A percentile compares a stretch with the other conserved stretches of the same genome.
Conservation (phyloP, 2,888 invertebrate species). For the Ophion ellenae region DNA sequence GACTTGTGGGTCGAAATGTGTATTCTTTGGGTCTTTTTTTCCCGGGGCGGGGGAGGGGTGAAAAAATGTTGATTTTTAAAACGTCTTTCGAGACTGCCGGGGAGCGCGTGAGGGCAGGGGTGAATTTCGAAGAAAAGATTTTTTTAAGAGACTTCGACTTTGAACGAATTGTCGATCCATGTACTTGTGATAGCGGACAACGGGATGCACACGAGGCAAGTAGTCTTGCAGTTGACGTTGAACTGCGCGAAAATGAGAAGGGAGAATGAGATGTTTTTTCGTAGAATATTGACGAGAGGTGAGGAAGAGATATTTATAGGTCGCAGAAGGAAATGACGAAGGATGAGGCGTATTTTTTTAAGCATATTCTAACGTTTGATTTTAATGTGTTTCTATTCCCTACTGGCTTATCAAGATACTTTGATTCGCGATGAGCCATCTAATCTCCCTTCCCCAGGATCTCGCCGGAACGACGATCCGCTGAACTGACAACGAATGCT, state of each 20-base stretch:
- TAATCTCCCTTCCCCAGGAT: conserved; percentile 46
- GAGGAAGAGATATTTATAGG: conserved; percentile 3
- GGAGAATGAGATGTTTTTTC: neutral
- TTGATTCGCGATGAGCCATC: conserved; percentile 18
- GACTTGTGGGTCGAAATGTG: conserved; percentile 55
- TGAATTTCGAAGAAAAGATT: conserved; percentile 15
- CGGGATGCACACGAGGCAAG: conserved; percentile 57
- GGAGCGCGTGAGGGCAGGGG: neutral
- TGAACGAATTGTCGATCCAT: conserved; percentile 43
- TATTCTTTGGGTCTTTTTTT: conserved; percentile 27
- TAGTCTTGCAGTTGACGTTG: conserved; percentile 40
- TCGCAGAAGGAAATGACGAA: neutral
- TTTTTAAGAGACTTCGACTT: conserved; percentile 6
- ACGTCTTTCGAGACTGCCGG: neutral
- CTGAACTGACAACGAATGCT: conserved; percentile 52
- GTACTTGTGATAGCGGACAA: conserved; percentile 55
- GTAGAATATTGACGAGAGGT: conserved; percentile 8
- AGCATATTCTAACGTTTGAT: neutral
- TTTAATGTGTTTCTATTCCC: neutral
- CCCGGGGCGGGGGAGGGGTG: neutral
- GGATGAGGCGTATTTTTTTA: neutral
- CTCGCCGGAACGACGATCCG: conserved; percentile 29
- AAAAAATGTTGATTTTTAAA: conserved; percentile 7
- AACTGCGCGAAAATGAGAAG: neutral
- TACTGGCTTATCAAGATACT: neutral